Base-by-base conservation (phyloP, 2,888 invertebrate species). In the Macrosiphum euphorbiae region DNA sequence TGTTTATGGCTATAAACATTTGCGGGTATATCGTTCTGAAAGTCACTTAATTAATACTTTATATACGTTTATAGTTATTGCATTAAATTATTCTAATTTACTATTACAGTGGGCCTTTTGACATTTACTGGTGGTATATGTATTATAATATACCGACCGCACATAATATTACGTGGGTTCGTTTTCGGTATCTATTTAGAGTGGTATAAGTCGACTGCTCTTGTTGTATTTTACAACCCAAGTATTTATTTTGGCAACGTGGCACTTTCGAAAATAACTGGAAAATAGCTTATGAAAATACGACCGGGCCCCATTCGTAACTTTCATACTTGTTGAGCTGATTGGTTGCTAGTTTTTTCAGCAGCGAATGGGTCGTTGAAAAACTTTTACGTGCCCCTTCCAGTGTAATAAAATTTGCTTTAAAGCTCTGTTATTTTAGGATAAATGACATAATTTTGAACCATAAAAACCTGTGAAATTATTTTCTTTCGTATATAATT, bases 291-390 rank as follows among this genome's bases (percentile, higher is more conserved):
- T 78, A 90, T 90, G 67, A 90, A 90, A 52, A 50, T 90, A 90
- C 50, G 8, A 88, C 20, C 16, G 3, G 35, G 26, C 78, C 13
- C 35, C 50, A 20, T 88, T 11, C 26, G 90, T 90, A 78, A 78
- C 90, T 78, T 90, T 50, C 90, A 90, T 89, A 89, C 90, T 90
- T 90, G 90, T 90, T 78, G 67, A 90, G 50, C 24, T 67, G 78
- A 78, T 90, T 78, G 67, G 90, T 35, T 26, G 35, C 67, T 35
- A 50, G 67, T 50, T 67, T 50, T 41, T 90, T 35, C n/a, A 13
- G 26, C 26, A 13, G 24, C 50, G 90, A 35, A 90, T 35, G 78
- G 50, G 90, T 78, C 35, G 50, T 78, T 67, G 47, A 67, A 90
- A 90, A 78, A 78, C 50, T 78, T 90, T 47, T 90, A 35, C 67